Conservation (phyloP, 1,140 invertebrate species). For the Branchinecta lindahli region DNA sequence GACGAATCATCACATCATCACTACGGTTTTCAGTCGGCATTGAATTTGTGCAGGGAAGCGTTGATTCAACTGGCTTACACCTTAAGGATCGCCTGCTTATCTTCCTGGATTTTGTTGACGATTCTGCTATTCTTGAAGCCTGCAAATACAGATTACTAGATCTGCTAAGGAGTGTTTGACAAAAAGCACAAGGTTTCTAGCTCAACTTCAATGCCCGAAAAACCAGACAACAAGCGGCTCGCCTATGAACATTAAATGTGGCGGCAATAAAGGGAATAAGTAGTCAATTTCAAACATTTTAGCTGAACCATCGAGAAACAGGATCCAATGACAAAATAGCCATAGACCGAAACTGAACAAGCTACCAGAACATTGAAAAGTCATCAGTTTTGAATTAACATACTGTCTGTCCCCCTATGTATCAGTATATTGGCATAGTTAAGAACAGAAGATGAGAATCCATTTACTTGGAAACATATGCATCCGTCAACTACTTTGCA, state of each 20-base stretch:
- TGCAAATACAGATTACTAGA: neutral
- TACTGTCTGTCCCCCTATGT: neutral
- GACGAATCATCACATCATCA: too few relatives aligned
- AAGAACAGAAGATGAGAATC: constrained; percentile 1
- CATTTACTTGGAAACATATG: neutral
- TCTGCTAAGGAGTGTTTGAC: neutral
- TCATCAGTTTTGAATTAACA: neutral
- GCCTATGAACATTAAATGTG: constrained; percentile 1
- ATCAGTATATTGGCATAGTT: neutral
- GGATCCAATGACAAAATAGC: neutral
- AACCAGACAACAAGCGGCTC: constrained; percentile 1
- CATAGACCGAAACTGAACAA: neutral
- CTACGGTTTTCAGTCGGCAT: too few relatives aligned
- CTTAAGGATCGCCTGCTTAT: neutral
- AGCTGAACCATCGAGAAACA: neutral
- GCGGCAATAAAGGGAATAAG: neutral
- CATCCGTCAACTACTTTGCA: neutral
- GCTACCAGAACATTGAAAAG: neutral
- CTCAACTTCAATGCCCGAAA: too few relatives aligned
- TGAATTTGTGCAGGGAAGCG: too few relatives aligned
- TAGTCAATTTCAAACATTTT: constrained; percentile 9
- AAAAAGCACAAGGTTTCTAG: neutral
- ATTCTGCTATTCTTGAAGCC: neutral
- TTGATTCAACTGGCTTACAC: constrained; percentile 1
- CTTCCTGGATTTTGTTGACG: neutral